phyloP scores from a whole-genome alignment of 2,888 invertebrate species.

The Beris morrisii region DNA sequence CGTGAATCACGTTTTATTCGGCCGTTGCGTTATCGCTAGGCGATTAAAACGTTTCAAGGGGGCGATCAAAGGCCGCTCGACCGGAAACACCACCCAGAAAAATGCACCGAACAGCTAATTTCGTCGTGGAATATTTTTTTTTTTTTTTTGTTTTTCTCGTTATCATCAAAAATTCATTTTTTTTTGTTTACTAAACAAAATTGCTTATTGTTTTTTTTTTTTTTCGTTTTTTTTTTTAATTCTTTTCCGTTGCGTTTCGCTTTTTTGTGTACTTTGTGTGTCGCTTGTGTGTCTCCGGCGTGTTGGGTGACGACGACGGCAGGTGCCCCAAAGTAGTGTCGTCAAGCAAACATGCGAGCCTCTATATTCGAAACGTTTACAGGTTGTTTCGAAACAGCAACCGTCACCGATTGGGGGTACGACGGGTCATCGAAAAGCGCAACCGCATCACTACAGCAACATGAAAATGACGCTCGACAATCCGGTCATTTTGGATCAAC shows the following conservation, averaged over 20 bases:
- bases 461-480: constrained; percentile 52
- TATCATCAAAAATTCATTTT: neutral
- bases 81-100: too few species aligned
- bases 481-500: constrained; percentile 53
- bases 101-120: too few species aligned
- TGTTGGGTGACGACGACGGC: neutral
- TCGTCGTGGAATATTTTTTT: constrained; percentile 5
- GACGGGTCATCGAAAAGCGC: neutral
- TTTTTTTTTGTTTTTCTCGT: neutral
- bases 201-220: constrained; percentile 13
- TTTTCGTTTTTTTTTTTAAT: neutral
- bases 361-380: constrained; percentile 72
- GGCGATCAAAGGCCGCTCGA: too few species aligned
- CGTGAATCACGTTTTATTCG: too few species aligned
- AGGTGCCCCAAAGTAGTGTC: constrained; percentile 76
- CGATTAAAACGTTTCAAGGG: too few species aligned
- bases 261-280: neutral
- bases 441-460: constrained; percentile 36
- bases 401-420: constrained; percentile 30
- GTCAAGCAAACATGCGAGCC: constrained; percentile 72
- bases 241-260: neutral
- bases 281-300: neutral
- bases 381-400: constrained; percentile 50
- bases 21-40: too few species aligned
- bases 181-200: too few species aligned